phyloP scores from a whole-genome alignment of 1,140 invertebrate genomes.

The Littorina saxatilis region DNA sequence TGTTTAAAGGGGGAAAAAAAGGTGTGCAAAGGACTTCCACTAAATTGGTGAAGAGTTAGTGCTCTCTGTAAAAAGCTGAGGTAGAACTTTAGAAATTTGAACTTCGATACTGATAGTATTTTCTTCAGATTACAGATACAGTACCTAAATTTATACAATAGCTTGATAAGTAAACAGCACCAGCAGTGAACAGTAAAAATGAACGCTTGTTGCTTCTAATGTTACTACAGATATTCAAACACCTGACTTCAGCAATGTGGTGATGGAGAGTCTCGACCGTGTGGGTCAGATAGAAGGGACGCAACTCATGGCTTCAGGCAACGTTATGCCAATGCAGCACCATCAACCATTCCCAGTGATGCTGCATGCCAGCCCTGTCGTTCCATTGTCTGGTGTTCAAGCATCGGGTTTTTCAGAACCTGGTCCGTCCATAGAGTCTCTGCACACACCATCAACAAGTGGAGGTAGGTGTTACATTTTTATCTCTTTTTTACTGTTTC shows the following conservation, averaged over 20 bases:
- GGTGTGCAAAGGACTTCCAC: no score
- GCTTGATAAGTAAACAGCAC: no score
- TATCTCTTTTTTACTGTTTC: not conserved
- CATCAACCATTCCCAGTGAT: conserved; percentile 30
- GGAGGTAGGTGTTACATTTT: conserved; percentile 27
- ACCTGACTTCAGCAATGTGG: conserved; percentile 31
- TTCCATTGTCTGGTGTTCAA: not conserved
- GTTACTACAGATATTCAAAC: conserved; percentile 6
- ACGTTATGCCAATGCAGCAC: not conserved
- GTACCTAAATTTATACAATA: no score
- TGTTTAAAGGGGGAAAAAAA: no score
- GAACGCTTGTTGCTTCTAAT: no score
- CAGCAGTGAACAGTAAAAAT: no score
- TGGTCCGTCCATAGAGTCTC: not conserved
- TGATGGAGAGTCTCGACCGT: conserved; percentile 35
- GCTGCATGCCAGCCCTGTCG: conserved; percentile 19
- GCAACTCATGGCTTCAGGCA: not conserved
- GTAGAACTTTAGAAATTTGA: no score
- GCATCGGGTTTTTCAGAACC: not conserved
- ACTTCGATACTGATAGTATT: no score
- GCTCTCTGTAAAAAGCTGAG: no score
- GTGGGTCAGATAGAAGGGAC: conserved; percentile 27
- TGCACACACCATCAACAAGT: not conserved
- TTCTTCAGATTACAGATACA: no score
- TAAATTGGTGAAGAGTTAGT: no score